A percentile compares a stretch with the other conserved stretches of the same genome.
phyloP scores from a whole-genome alignment of 2,797 vertebrate genomes.

The Perodicticus potto region DNA sequence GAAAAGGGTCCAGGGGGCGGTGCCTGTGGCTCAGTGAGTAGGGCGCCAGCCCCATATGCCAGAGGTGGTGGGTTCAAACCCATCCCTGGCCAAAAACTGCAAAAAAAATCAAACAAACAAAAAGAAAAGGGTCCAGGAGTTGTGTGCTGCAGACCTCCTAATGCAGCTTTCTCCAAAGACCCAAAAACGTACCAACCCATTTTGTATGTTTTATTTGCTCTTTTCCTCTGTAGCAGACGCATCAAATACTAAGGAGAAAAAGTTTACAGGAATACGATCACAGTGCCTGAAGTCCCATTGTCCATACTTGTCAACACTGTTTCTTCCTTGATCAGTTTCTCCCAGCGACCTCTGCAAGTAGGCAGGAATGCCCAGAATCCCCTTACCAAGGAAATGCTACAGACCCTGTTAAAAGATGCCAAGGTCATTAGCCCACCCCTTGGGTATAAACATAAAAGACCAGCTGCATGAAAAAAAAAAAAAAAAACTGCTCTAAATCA shows the following conservation, averaged over 20 bases:
- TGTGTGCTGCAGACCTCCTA: not conserved
- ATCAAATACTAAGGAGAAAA: not conserved
- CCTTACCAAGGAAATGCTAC: not conserved
- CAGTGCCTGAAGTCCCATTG: not conserved
- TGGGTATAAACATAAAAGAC: not conserved
- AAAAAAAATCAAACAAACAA: too few relatives aligned
- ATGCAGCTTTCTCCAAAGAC: not conserved
- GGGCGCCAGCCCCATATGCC: too few relatives aligned
- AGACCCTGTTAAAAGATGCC: not conserved
- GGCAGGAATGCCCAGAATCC: not conserved
- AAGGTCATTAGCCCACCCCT: not conserved
- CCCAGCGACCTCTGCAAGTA: not conserved
- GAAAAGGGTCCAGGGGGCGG: not conserved
- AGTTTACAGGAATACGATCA: not conserved
- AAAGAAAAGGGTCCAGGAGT: not conserved
- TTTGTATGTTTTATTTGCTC: not conserved
- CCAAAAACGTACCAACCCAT: not conserved
- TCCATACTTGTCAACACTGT: not conserved
- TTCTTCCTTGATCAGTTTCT: not conserved
- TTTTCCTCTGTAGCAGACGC: not conserved
- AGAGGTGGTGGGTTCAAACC: too few relatives aligned
- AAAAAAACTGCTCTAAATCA: not conserved
- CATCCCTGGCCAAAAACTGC: too few relatives aligned
- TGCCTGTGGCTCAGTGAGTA: too few relatives aligned
- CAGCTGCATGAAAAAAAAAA: not conserved